These are phyloP conservation scores for Hydrochoerus hydrochaeris DNA, from an alignment of 2,113 vertebrate genomes.

Conservation along the genomic window DNA sequence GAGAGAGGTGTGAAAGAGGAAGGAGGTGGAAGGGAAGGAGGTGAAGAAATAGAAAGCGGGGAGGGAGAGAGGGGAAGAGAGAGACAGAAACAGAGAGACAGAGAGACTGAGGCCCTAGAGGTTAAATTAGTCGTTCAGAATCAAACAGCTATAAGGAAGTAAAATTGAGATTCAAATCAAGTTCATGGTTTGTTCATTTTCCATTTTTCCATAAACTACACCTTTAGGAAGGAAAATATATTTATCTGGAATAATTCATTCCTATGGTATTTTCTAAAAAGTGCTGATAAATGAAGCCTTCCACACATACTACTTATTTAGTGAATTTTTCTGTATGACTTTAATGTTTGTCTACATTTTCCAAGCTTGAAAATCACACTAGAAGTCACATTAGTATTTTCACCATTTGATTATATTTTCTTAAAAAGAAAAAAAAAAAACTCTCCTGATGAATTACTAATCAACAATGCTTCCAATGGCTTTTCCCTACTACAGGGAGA, in stretches of 20 bases:
- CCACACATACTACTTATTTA: not conserved
- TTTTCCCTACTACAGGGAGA: not conserved
- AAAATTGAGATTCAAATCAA: not conserved
- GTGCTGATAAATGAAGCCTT: not conserved
- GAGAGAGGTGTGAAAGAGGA: not conserved
- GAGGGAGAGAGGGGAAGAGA: not conserved
- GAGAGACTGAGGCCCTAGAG: not conserved
- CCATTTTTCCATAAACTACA: not conserved
- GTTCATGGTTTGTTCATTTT: not conserved
- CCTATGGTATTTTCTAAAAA: not conserved
- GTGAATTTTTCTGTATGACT: not conserved
- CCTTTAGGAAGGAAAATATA: not conserved
- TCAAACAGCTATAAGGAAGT: not conserved
- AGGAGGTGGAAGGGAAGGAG: not conserved
- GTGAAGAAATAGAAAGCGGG: not conserved
- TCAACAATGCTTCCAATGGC: not conserved
- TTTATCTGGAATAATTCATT: not conserved
- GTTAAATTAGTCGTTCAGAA: not conserved
- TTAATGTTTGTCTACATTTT: not conserved
- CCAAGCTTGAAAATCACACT: not conserved
- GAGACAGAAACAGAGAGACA: not conserved
- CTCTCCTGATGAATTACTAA: not conserved
- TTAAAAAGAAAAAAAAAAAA: constrained; percentile 33
- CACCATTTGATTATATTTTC: not conserved
- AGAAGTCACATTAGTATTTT: not conserved